phyloP scores from a whole-genome alignment of 2,797 vertebrate species.

The Hafferia zeledoni region DNA sequence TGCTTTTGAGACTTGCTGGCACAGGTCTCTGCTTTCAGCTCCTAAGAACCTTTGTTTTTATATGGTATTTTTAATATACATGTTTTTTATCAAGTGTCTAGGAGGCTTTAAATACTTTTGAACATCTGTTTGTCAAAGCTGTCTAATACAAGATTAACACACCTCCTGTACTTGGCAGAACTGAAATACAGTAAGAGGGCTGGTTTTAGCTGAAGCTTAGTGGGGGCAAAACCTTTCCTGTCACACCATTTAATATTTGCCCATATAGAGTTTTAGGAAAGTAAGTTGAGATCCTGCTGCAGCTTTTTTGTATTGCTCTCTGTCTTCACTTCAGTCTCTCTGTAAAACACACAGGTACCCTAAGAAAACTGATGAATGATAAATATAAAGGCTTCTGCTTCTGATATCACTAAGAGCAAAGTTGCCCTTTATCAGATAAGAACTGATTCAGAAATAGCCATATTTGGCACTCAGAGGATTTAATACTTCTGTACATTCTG shows the following conservation, averaged over 20 bases:
- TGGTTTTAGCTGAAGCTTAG: constrained; percentile 49
- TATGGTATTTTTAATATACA: constrained; percentile 57
- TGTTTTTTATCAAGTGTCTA: constrained; percentile 60
- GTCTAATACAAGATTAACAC: constrained; percentile 52
- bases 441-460: neutral
- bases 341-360: neutral
- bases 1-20: constrained; percentile 63
- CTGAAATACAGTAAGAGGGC: neutral
- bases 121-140: constrained; percentile 53
- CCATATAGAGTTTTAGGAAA: constrained; percentile 53
- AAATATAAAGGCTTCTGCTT: constrained; percentile 41
- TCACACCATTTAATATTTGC: neutral
- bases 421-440: neutral
- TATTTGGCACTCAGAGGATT: neutral
- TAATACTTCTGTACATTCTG: neutral
- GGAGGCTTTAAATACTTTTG: constrained; percentile 51
- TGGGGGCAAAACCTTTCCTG: constrained; percentile 26
- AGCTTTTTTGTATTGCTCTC: neutral
- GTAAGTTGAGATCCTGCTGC: constrained; percentile 32
- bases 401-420: neutral
- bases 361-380: neutral
- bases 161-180: constrained; percentile 41
- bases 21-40: constrained; percentile 46
- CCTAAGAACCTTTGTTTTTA: constrained; percentile 25
- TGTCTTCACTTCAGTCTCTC: neutral